phyloP scores from a whole-genome alignment of 2,797 vertebrate species.

The Thamnophis elegans region DNA sequence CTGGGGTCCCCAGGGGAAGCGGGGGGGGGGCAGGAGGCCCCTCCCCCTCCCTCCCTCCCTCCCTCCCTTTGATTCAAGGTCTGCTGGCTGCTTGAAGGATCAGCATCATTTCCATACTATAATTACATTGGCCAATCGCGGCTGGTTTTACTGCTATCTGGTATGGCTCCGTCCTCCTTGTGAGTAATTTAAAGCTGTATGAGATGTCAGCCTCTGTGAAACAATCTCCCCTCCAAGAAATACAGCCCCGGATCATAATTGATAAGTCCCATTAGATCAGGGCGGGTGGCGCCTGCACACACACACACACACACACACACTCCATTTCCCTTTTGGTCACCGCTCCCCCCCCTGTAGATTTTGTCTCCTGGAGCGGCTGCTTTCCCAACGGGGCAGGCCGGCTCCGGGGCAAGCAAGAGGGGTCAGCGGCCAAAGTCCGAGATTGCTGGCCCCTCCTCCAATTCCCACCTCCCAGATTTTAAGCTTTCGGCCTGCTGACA shows the following conservation, averaged over 20 bases:
- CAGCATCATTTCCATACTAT: conserved; percentile 93
- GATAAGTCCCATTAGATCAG: conserved; percentile 83
- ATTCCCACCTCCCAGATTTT: fast-evolving
- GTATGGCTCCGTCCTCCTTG: conserved; percentile 77
- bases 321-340: conserved; percentile 67
- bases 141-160: conserved; percentile 87
- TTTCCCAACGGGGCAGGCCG: neutral
- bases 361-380: conserved; percentile 29
- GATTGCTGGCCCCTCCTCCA: fast-evolving
- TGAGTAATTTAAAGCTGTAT: conserved; percentile 86
- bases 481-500: neutral
- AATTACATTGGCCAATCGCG: conserved; percentile 89
- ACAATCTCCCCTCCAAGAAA: conserved; percentile 84
- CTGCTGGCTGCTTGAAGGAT: conserved; percentile 81
- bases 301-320: conserved; percentile 54
- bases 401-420: neutral
- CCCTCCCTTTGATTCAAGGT: conserved; percentile 67
- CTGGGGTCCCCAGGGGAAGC: neutral
- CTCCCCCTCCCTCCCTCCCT: neutral
- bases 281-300: neutral
- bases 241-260: conserved; percentile 83
- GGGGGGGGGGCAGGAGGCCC: neutral
- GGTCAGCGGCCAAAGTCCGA: fast-evolving
- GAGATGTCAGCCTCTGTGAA: conserved; percentile 83
- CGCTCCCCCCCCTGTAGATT: conserved; percentile 54